phyloP scores from a whole-genome alignment of 1,140 invertebrate genomes.

The Zaprionus nigranus region DNA sequence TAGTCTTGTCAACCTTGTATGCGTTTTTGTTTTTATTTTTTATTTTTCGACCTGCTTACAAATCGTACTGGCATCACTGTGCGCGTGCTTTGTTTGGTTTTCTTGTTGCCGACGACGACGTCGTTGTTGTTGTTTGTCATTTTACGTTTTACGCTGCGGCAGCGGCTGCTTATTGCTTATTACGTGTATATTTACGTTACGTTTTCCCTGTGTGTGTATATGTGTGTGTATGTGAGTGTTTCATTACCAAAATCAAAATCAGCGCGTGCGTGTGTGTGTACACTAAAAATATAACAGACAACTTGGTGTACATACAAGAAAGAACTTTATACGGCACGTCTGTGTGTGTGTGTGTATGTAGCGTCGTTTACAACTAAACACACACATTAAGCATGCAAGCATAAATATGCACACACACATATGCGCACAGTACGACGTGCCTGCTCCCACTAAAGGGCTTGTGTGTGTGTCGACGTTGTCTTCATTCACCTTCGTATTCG shows the following conservation, averaged over 20 bases:
- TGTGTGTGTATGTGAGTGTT: conserved; percentile 26
- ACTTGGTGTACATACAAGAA: conserved; percentile 36
- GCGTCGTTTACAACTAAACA: conserved; percentile 29
- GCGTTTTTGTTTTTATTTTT: conserved; percentile 9
- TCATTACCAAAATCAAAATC: conserved; percentile 50
- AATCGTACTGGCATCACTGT: conserved; percentile 42
- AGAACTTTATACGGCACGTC: conserved; percentile 16
- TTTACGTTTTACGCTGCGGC: conserved; percentile 32
- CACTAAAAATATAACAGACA: conserved; percentile 48
- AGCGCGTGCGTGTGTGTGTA: conserved; percentile 18
- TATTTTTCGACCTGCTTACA: background rate
- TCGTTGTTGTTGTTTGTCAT: conserved; percentile 31
- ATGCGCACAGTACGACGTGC: conserved; percentile 18
- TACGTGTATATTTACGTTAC: conserved; percentile 71
- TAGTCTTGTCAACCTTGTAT: background rate
- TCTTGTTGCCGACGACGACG: conserved; percentile 1
- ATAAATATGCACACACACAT: conserved; percentile 9
- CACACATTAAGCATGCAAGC: conserved; percentile 41
- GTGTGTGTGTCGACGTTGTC: conserved; percentile 11
- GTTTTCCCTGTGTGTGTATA: conserved; percentile 28
- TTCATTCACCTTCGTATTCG: conserved; percentile 34
- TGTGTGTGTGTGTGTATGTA: conserved; percentile 29
- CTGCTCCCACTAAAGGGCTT: conserved; percentile 8
- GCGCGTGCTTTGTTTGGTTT: conserved; percentile 42
- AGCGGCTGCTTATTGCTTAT: conserved; percentile 39